Percentiles rank a stretch among this genome's conserved stretches.
Evolutionary conservation across 1,140 invertebrate species (phyloP).

Genomic region (Adelges cooleyi): DNA sequence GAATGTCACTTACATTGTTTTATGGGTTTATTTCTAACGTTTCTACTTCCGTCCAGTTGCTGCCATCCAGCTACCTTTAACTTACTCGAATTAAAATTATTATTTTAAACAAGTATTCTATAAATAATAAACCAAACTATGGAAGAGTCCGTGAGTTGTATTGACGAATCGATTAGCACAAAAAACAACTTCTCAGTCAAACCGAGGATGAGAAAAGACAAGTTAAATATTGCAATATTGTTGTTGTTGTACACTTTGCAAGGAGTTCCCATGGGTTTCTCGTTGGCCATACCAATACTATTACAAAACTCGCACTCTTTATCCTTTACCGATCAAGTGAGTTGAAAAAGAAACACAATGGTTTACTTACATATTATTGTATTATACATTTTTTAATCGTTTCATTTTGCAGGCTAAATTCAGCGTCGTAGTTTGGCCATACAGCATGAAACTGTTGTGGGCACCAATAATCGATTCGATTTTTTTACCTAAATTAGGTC

Average conservation of each 20-base stretch:
- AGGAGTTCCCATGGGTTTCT: constrained; percentile 90
- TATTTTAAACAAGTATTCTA: too few relatives aligned
- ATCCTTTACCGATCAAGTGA: constrained; percentile 52
- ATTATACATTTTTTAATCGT: too few relatives aligned
- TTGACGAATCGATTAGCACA: not conserved
- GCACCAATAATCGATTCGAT: constrained; percentile 94
- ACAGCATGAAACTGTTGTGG: constrained; percentile 94
- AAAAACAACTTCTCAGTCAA: not conserved
- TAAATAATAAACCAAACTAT: too few relatives aligned
- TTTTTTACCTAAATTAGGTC: constrained; percentile 71
- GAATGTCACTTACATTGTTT: too few relatives aligned
- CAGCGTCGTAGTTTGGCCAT: constrained; percentile 96
- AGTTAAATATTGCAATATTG: constrained; percentile 67
- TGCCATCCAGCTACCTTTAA: too few relatives aligned
- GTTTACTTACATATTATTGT: too few relatives aligned
- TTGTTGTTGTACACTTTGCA: constrained; percentile 89
- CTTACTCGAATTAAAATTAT: too few relatives aligned
- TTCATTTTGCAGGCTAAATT: constrained; percentile 89
- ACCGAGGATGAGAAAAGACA: constrained; percentile 44
- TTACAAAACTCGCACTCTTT: constrained; percentile 59
- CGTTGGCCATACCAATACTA: constrained; percentile 87
- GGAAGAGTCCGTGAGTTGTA: too few relatives aligned
- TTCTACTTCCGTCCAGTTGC: too few relatives aligned
- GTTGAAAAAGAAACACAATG: not conserved
- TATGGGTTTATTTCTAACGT: too few relatives aligned